Conservation (phyloP, 53 echinoderm and acorn worm species). For the Antedon mediterranea region DNA sequence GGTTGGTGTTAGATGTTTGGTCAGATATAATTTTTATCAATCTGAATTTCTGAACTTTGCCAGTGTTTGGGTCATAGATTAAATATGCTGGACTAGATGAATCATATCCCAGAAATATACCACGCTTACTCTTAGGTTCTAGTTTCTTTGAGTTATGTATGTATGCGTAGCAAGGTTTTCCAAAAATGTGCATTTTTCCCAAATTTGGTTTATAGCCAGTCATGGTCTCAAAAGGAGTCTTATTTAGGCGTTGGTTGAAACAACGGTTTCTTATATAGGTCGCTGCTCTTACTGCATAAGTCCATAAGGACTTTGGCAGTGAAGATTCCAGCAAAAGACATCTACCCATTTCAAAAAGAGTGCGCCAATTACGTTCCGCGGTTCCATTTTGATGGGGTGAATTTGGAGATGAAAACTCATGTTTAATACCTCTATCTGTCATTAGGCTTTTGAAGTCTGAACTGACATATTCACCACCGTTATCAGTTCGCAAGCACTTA, state of each 20-base stretch:
- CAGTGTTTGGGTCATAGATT: not conserved
- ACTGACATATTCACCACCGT: not conserved
- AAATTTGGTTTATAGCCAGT: not conserved
- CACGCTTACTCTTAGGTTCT: not conserved
- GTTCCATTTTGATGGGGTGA: slow-evolving; percentile 4
- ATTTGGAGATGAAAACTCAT: not conserved
- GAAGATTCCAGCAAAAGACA: not conserved
- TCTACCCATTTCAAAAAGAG: not conserved
- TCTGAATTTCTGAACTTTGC: not conserved
- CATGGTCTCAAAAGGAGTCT: not conserved
- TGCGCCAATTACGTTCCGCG: not conserved
- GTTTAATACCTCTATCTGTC: not conserved
- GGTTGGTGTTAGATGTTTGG: no score
- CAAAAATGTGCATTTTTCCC: not conserved
- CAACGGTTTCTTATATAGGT: not conserved
- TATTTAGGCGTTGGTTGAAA: not conserved
- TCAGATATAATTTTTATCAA: not conserved
- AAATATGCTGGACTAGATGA: not conserved
- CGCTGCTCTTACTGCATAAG: not conserved
- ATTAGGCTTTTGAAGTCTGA: not conserved
- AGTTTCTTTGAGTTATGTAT: not conserved
- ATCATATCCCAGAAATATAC: not conserved
- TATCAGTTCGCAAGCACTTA: not conserved
- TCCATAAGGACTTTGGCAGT: not conserved
- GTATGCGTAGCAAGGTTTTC: not conserved